phyloP scores from a whole-genome alignment of 2,113 vertebrate species.

The Isichthys henryi region DNA sequence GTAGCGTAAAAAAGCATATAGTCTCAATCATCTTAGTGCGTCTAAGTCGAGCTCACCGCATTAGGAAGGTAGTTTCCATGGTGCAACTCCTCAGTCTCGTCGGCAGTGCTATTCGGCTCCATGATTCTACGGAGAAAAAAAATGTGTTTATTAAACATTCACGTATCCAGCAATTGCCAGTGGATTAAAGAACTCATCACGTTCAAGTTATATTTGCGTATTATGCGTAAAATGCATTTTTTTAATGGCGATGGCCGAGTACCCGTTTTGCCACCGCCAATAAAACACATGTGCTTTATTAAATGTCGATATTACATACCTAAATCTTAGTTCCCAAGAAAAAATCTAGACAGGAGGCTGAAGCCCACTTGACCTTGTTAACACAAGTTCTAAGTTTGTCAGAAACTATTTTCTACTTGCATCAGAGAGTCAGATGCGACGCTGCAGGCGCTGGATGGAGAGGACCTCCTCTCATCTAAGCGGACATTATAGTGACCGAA shows the following conservation, averaged over 20 bases:
- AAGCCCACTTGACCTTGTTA: constrained; percentile 13
- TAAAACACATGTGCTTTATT: neutral
- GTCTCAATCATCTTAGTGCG: neutral
- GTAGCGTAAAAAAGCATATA: neutral
- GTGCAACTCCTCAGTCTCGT: constrained; percentile 17
- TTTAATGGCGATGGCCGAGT: neutral
- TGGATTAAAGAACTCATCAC: neutral
- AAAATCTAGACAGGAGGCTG: neutral
- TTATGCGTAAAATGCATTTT: neutral
- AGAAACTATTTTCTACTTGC: constrained; percentile 37
- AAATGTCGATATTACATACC: neutral
- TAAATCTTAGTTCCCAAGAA: neutral
- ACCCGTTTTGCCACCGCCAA: neutral
- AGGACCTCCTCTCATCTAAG: constrained; percentile 13
- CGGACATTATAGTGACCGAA: constrained; percentile 65
- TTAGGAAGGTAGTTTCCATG: constrained; percentile 11
- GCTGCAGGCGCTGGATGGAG: neutral
- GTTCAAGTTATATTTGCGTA: neutral
- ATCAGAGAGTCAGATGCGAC: constrained; percentile 16
- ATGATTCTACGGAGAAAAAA: constrained; percentile 35
- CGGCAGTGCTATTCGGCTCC: constrained; percentile 31
- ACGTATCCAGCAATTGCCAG: neutral
- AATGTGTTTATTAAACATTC: constrained; percentile 6
- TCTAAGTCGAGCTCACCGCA: constrained; percentile 42
- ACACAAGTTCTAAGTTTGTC: neutral